phyloP scores from a whole-genome alignment of 2,113 vertebrate species.

The Casuarius casuarius region DNA sequence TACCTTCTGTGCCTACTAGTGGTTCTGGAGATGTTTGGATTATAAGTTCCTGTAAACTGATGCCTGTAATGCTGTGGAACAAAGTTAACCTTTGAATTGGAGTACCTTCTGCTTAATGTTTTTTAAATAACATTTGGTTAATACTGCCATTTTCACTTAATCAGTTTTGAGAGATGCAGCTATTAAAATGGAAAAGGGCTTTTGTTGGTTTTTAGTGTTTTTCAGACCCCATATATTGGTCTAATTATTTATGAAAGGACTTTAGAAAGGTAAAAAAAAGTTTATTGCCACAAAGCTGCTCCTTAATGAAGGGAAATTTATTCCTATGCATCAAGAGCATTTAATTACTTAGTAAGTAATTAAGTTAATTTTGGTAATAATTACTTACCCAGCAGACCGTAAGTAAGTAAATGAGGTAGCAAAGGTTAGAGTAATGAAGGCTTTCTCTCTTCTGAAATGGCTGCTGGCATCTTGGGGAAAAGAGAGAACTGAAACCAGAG shows the following conservation, averaged over 20 bases:
- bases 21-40: background rate
- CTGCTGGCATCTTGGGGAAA: background rate
- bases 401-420: background rate
- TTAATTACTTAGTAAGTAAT: constrained; percentile 23
- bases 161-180: background rate
- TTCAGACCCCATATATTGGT: background rate
- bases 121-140: background rate
- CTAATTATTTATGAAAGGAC: background rate
- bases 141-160: background rate
- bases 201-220: background rate
- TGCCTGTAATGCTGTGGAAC: background rate
- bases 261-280: background rate
- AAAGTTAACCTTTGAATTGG: background rate
- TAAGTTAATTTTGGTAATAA: constrained; percentile 36
- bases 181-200: background rate
- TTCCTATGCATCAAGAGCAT: background rate
- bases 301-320: background rate
- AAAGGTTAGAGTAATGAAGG: background rate
- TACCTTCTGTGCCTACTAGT: background rate
- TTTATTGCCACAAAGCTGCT: background rate
- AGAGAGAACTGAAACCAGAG: background rate
- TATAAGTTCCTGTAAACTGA: background rate
- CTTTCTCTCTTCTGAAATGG: background rate
- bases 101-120: background rate
- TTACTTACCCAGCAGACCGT: background rate